Evolutionary conservation across 2,113 vertebrate genomes (phyloP).

Genomic region (Crotophaga sulcirostris): DNA sequence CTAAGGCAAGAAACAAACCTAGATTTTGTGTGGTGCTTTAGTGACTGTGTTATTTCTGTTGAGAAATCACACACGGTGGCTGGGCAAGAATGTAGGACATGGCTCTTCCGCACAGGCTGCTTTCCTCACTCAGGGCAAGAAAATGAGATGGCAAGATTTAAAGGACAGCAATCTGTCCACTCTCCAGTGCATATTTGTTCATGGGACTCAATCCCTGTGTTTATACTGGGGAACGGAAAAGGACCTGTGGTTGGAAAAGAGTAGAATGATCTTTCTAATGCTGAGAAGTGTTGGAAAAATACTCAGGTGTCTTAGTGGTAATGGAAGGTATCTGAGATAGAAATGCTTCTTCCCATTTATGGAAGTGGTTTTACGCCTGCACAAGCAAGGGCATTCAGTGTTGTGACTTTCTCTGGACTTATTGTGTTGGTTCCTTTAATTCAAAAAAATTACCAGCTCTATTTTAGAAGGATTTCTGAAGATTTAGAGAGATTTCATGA

Average conservation of each 20-base stretch:
- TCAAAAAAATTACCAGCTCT: not conserved
- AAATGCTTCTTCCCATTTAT: not conserved
- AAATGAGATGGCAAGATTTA: slow-evolving; percentile 10
- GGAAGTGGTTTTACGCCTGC: not conserved
- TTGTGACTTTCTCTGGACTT: not conserved
- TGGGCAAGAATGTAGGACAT: slow-evolving; percentile 26
- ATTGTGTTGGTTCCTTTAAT: not conserved
- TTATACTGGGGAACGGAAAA: not conserved
- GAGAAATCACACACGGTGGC: not conserved
- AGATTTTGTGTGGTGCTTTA: not conserved
- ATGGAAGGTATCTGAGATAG: not conserved
- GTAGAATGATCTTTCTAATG: not conserved
- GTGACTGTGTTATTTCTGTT: not conserved
- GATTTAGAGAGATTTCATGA: not conserved
- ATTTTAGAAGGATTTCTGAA: not conserved
- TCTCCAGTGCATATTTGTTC: not conserved
- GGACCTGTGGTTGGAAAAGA: not conserved
- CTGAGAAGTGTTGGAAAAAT: not conserved
- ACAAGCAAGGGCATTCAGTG: not conserved
- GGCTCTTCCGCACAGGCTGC: not conserved
- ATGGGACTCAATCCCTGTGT: not conserved
- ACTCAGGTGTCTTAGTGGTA: not conserved
- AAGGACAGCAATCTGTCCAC: not conserved
- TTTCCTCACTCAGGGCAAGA: not conserved
- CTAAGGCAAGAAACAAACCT: not conserved